phyloP scores from a whole-genome alignment of 2,888 invertebrate genomes.

The Dendrolimus houi region DNA sequence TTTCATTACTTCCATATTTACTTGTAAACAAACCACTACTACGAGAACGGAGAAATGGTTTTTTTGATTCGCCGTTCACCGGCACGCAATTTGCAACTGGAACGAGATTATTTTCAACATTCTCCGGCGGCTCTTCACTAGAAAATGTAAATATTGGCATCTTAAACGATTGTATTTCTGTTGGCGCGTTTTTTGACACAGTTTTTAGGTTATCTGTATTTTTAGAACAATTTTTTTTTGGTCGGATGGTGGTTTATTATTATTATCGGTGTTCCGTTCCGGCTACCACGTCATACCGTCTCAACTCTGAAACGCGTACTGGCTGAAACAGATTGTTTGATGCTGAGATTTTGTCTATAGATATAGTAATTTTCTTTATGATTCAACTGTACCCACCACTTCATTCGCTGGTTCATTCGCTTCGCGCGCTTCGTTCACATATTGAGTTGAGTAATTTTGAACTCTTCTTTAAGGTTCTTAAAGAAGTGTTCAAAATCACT shows the following conservation, averaged over 20 bases:
- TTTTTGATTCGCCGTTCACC: not conserved
- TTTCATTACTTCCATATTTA: constrained; percentile 29
- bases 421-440: too few species aligned
- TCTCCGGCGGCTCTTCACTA: not conserved
- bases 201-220: not conserved
- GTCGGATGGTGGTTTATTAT: too few species aligned
- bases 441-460: too few species aligned
- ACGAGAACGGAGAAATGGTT: not conserved
- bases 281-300: not conserved
- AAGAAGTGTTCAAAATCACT: too few species aligned
- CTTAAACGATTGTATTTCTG: not conserved
- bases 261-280: not conserved
- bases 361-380: too few species aligned
- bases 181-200: not conserved
- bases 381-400: too few species aligned
- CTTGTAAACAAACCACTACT: not conserved
- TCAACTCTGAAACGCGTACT: not conserved
- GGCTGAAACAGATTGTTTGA: not conserved
- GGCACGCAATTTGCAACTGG: not conserved
- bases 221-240: not conserved
- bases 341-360: not conserved
- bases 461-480: too few species aligned
- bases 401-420: too few species aligned
- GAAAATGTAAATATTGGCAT: not conserved
- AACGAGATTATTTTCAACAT: not conserved